Evolutionary conservation across 1,140 invertebrate species (phyloP).

Genomic region (Sinonovacula constricta): DNA sequence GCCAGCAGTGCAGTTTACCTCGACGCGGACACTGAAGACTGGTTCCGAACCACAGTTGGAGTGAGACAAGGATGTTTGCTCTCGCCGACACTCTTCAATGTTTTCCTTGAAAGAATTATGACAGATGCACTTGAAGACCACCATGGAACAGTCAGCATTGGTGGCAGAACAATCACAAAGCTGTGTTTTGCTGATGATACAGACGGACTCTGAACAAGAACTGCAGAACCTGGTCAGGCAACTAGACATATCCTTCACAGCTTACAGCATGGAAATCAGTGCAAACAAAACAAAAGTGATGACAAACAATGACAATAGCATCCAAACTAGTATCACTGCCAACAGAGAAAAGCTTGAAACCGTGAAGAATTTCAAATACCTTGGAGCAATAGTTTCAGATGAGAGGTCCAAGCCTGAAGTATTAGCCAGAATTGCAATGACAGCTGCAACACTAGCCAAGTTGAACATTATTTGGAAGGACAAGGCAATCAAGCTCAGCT

Average conservation of each 20-base stretch:
- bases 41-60: conserved; percentile 51
- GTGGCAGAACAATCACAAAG: conserved; percentile 43
- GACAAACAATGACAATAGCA: conserved; percentile 9
- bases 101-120: conserved; percentile 52
- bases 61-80: conserved; percentile 56
- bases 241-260: conserved; percentile 35
- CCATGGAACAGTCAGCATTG: conserved; percentile 50
- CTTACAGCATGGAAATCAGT: conserved; percentile 43
- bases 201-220: conserved; percentile 21
- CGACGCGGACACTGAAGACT: conserved; percentile 34
- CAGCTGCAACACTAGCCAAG: conserved; percentile 8
- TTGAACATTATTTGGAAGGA: conserved; percentile 24
- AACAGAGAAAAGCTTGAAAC: conserved; percentile 26
- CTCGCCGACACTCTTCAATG: conserved; percentile 52
- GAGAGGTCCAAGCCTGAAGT: conserved; percentile 44
- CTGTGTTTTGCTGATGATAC: conserved; percentile 53
- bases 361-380: neutral
- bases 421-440: conserved; percentile 10
- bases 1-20: conserved; percentile 47
- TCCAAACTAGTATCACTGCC: conserved; percentile 25
- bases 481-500: conserved; percentile 21
- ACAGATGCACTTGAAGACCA: conserved; percentile 41
- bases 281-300: conserved; percentile 48
- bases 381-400: conserved; percentile 13
- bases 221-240: conserved; percentile 28